Evolutionary conservation across 2,797 vertebrate genomes (phyloP).

Genomic region (Pipistrellus kuhlii): DNA sequence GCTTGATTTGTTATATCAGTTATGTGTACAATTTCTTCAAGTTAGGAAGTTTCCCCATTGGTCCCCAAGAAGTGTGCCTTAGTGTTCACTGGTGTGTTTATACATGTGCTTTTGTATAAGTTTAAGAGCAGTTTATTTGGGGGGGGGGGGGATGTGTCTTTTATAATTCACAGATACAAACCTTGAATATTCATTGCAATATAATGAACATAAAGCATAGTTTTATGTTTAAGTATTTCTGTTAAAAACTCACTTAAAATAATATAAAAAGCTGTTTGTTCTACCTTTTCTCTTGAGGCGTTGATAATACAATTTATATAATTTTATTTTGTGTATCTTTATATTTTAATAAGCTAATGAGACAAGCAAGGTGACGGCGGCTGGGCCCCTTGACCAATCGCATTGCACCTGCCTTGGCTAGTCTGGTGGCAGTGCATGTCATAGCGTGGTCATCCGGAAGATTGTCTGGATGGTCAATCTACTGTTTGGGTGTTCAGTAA

Average conservation of each 20-base stretch:
- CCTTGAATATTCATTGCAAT: neutral
- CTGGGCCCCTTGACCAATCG: neutral
- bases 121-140: neutral
- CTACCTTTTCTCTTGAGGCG: conserved; percentile 37
- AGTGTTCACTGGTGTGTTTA: neutral
- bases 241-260: conserved; percentile 43
- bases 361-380: neutral
- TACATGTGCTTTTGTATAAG: neutral
- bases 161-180: conserved; percentile 46
- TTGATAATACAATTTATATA: conserved; percentile 46
- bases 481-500: no score
- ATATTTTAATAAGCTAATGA: conserved; percentile 60
- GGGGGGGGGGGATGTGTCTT: neutral
- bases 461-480: no score
- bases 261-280: neutral
- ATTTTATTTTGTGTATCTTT: neutral
- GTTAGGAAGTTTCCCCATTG: neutral
- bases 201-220: neutral
- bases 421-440: no score
- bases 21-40: neutral
- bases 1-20: neutral
- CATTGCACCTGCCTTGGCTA: no score
- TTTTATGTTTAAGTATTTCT: conserved; percentile 53
- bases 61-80: neutral
- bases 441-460: no score